A percentile compares a stretch with the other conserved stretches of the same genome.
These are phyloP conservation scores for Helleia helle DNA, from an alignment of 2,888 invertebrate species.

Conservation along the genomic window DNA sequence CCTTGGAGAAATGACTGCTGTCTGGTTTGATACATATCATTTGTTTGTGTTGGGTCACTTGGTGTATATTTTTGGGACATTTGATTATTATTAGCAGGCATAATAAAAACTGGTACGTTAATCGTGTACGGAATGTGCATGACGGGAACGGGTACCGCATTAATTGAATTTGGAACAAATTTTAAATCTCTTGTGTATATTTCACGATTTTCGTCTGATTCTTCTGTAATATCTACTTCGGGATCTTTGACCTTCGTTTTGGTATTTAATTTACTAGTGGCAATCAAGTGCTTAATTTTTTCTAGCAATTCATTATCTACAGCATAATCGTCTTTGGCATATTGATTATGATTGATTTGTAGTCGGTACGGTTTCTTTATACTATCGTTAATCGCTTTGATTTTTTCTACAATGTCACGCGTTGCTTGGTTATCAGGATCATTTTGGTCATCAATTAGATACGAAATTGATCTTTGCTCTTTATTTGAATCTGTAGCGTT, in stretches of 20 bases:
- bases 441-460: constrained; percentile 27
- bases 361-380: constrained; percentile 44
- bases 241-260: constrained; percentile 22
- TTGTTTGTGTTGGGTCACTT: constrained; percentile 28
- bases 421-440: constrained; percentile 31
- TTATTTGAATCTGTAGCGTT: constrained; percentile 20
- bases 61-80: constrained; percentile 13
- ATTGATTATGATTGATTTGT: constrained; percentile 37
- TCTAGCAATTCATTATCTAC: constrained; percentile 48
- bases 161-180: constrained; percentile 16
- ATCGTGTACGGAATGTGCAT: constrained; percentile 38
- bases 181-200: constrained; percentile 25
- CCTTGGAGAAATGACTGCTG: constrained; percentile 34
- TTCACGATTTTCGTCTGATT: constrained; percentile 21
- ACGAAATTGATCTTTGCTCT: constrained; percentile 34
- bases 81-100: constrained; percentile 33
- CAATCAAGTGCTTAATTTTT: constrained; percentile 52
- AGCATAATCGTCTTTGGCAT: constrained; percentile 32
- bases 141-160: constrained; percentile 13
- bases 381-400: constrained; percentile 66
- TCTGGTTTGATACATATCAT: constrained; percentile 31
- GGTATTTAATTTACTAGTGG: constrained; percentile 41
- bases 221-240: constrained; percentile 28
- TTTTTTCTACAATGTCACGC: constrained; percentile 69
- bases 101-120: constrained; percentile 44